Percentiles rank a stretch among this genome's conserved stretches.
Evolutionary conservation across 2,113 vertebrate species (phyloP).

Genomic region (Carollia perspicillata): DNA sequence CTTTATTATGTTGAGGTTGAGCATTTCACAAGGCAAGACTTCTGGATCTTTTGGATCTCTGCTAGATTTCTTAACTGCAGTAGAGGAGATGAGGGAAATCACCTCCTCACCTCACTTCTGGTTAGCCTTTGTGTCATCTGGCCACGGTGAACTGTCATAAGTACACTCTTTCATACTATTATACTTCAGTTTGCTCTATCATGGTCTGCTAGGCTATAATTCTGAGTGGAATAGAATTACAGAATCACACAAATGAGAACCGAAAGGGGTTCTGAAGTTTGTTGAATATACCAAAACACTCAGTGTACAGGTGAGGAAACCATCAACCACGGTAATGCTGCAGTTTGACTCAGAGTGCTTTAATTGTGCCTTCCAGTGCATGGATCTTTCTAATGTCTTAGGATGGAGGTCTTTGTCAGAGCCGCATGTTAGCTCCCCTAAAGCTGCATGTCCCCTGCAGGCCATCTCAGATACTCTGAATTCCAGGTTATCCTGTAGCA

Average conservation of each 20-base stretch:
- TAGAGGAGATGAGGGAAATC: neutral
- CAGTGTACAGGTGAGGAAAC: neutral
- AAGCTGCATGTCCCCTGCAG: neutral
- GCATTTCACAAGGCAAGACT: neutral
- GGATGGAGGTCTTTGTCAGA: neutral
- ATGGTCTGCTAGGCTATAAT: neutral
- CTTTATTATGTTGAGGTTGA: neutral
- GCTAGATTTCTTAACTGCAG: neutral
- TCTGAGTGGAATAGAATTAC: neutral
- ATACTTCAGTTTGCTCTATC: neutral
- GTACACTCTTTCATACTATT: neutral
- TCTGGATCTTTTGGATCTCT: neutral
- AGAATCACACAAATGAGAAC: neutral
- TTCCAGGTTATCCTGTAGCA: neutral
- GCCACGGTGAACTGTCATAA: neutral
- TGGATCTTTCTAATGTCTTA: neutral
- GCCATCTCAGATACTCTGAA: neutral
- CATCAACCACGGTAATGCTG: accelerated
- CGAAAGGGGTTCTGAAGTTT: neutral
- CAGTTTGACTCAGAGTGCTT: neutral
- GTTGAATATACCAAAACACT: neutral
- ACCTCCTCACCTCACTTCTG: neutral
- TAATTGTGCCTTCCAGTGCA: neutral
- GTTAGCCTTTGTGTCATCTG: neutral
- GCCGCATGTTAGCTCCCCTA: neutral